A percentile compares a stretch with the other conserved stretches of the same genome.
These are phyloP conservation scores for Danio jaintianensis DNA, from an alignment of 2,797 vertebrate genomes.

Conservation along the genomic window DNA sequence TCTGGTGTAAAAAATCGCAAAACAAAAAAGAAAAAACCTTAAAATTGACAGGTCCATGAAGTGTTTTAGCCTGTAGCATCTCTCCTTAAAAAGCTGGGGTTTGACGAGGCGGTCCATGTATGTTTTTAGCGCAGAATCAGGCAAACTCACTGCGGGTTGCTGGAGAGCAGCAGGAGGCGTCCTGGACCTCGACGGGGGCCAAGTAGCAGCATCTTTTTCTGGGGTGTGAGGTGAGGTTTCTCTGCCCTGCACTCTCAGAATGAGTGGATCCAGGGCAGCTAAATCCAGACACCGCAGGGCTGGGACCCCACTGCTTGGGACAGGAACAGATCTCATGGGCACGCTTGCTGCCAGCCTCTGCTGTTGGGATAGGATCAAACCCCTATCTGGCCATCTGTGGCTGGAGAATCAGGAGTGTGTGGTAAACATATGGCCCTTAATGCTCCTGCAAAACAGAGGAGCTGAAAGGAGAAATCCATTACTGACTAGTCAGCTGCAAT, in stretches of 20 bases:
- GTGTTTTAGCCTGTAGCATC: no score
- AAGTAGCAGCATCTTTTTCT: slow-evolving; percentile 42
- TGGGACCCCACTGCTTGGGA: slow-evolving; percentile 45
- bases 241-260: slow-evolving; percentile 19
- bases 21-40: no score
- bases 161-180: slow-evolving; percentile 28
- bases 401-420: slow-evolving; percentile 37
- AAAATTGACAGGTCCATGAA: no score
- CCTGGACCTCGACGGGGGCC: slow-evolving; percentile 25
- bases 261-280: slow-evolving; percentile 51
- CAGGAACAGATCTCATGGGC: slow-evolving; percentile 52
- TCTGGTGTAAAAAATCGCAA: no score
- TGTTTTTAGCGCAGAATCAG: slow-evolving; percentile 6
- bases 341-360: slow-evolving; percentile 53
- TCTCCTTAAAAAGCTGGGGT: neutral
- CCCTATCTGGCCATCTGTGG: slow-evolving; percentile 59
- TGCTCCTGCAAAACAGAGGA: slow-evolving; percentile 21
- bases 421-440: slow-evolving; percentile 45
- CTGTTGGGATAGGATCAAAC: slow-evolving; percentile 55
- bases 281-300: slow-evolving; percentile 51
- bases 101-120: neutral
- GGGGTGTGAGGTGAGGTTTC: slow-evolving; percentile 45
- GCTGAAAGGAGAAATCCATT: neutral
- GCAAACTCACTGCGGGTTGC: neutral
- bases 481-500: neutral